Conservation (phyloP, 2,797 vertebrate species). For the Phataginus tetradactyla region DNA sequence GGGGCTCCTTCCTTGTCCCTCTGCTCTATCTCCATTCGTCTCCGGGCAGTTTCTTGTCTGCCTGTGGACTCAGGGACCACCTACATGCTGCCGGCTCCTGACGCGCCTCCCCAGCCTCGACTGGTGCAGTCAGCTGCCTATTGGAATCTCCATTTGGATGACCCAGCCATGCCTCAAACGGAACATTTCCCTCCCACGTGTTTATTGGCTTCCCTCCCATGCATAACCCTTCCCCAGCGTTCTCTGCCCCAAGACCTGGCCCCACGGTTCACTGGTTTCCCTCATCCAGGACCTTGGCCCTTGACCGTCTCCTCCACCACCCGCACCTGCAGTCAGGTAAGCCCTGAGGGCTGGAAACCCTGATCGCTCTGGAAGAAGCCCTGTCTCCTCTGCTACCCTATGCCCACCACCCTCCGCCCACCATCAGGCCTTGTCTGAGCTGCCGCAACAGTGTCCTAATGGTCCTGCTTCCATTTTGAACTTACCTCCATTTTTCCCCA, state of each 20-base stretch:
- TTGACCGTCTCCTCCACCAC: neutral
- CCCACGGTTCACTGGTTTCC: no score
- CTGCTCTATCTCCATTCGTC: neutral
- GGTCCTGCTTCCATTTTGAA: neutral
- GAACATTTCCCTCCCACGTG: neutral
- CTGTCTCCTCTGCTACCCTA: neutral
- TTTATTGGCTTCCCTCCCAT: neutral
- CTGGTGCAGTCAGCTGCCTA: accelerated
- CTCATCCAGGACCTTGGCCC: neutral
- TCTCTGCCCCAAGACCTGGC: neutral
- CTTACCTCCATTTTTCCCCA: no score
- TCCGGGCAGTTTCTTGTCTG: neutral
- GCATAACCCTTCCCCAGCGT: neutral
- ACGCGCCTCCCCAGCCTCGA: neutral
- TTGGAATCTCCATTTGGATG: neutral
- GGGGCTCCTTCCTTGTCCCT: neutral
- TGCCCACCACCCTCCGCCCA: accelerated
- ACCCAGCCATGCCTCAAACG: neutral
- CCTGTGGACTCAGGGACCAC: neutral
- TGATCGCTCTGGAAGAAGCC: neutral
- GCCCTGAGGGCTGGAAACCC: neutral
- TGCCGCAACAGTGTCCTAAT: neutral
- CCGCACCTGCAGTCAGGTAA: accelerated
- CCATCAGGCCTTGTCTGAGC: no score
- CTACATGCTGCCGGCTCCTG: neutral